These are phyloP conservation scores for Pseudois nayaur DNA, from an alignment of 2,113 vertebrate species.

Conservation along the genomic window DNA sequence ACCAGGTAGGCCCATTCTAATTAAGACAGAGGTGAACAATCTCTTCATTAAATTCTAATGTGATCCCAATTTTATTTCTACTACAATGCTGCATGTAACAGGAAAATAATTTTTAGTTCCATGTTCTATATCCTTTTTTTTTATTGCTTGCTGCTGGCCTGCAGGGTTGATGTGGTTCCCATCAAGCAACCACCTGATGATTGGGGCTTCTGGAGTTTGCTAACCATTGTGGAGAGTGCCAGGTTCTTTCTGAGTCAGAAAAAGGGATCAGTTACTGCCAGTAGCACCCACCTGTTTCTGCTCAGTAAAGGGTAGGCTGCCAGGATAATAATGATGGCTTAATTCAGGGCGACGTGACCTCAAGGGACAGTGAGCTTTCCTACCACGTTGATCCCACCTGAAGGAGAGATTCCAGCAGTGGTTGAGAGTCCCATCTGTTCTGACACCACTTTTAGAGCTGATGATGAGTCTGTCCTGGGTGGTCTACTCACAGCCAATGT, in stretches of 20 bases:
- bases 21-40: neutral
- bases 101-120: slow-evolving; percentile 15
- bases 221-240: neutral
- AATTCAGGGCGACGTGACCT: neutral
- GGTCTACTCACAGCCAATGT: neutral
- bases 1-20: neutral
- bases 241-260: slow-evolving; percentile 38
- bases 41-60: slow-evolving; percentile 37
- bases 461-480: neutral
- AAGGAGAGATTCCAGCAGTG: neutral
- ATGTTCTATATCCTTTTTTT: slow-evolving; percentile 9
- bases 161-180: slow-evolving; percentile 2
- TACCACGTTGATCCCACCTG: neutral
- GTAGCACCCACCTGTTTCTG: slow-evolving; percentile 26
- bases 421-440: neutral
- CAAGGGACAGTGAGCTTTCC: neutral
- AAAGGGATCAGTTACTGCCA: slow-evolving; percentile 8
- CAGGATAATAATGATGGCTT: slow-evolving; percentile 12
- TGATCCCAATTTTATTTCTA: neutral
- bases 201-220: slow-evolving; percentile 33
- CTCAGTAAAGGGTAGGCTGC: neutral
- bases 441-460: neutral
- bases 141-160: neutral
- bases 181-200: slow-evolving; percentile 36
- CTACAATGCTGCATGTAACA: neutral